Evolutionary conservation across 2,113 vertebrate genomes (phyloP).

Genomic region (Hippoglossus stenolepis): DNA sequence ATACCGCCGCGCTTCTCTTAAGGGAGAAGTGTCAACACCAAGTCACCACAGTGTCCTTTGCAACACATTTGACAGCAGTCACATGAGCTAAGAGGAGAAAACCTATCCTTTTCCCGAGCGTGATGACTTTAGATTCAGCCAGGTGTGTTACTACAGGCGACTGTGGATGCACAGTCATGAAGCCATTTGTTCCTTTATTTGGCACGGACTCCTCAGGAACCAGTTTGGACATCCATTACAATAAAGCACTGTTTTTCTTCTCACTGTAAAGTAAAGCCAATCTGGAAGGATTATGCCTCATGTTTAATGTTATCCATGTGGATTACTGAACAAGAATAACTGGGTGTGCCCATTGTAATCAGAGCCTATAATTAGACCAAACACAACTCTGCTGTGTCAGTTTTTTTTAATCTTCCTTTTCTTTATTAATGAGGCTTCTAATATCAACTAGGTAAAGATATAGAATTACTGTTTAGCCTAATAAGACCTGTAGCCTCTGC

Average conservation of each 20-base stretch:
- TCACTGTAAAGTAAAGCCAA: slow-evolving; percentile 42
- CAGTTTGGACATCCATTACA: slow-evolving; percentile 13
- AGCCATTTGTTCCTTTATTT: slow-evolving; percentile 1
- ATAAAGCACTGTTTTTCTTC: slow-evolving; percentile 46
- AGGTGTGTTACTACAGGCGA: slow-evolving; percentile 27
- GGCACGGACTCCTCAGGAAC: slow-evolving; percentile 3
- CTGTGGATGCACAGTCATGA: neutral
- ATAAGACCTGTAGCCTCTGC: neutral
- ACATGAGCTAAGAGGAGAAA: slow-evolving; percentile 39
- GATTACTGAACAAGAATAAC: slow-evolving; percentile 50
- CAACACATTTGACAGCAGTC: slow-evolving; percentile 54
- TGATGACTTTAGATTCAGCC: slow-evolving; percentile 30
- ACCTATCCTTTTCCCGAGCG: neutral
- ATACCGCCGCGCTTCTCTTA: slow-evolving; percentile 65
- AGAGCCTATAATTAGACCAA: slow-evolving; percentile 53
- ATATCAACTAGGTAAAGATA: neutral
- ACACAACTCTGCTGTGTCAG: slow-evolving; percentile 29
- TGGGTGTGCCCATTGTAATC: slow-evolving; percentile 40
- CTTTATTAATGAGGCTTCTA: slow-evolving; percentile 6
- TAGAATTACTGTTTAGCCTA: neutral
- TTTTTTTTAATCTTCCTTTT: slow-evolving; percentile 7
- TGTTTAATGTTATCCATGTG: slow-evolving; percentile 57
- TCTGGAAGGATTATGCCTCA: slow-evolving; percentile 44
- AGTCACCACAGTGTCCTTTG: slow-evolving; percentile 38
- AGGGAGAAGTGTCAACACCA: slow-evolving; percentile 70